phyloP scores from a whole-genome alignment of 2,888 invertebrate genomes.

The Tolmerus cingulatus region DNA sequence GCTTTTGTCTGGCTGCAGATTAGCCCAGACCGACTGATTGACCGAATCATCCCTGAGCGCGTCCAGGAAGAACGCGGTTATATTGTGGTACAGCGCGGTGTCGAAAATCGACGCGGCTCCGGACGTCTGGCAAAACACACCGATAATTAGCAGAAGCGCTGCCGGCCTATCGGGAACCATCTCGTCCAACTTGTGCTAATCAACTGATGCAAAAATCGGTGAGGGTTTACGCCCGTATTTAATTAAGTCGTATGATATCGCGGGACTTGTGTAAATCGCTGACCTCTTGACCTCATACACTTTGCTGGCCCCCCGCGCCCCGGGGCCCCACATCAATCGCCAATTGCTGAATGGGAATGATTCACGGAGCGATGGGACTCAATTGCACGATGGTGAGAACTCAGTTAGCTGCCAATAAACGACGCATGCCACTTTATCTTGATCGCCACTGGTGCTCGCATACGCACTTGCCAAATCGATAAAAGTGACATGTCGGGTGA shows the following conservation, averaged over 20 bases:
- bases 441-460: neutral
- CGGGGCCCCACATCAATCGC: neutral
- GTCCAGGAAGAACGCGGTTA: neutral
- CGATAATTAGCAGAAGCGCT: neutral
- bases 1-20: neutral
- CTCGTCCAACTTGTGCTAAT: neutral
- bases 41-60: neutral
- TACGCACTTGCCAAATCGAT: neutral
- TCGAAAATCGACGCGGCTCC: neutral
- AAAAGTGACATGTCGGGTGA: neutral
- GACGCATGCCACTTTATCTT: neutral
- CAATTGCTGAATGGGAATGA: neutral
- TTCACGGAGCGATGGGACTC: neutral
- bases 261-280: neutral
- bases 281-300: neutral
- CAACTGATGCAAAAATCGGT: constrained; percentile 10
- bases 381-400: neutral
- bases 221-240: neutral
- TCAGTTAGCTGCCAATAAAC: neutral
- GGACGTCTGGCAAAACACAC: neutral
- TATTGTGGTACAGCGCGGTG: neutral
- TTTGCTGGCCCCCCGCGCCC: neutral
- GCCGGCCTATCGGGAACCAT: neutral
- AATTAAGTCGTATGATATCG: neutral
- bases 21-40: neutral